These are phyloP conservation scores for Anolis sagrei DNA, from an alignment of 2,113 vertebrate genomes.

Conservation along the genomic window DNA sequence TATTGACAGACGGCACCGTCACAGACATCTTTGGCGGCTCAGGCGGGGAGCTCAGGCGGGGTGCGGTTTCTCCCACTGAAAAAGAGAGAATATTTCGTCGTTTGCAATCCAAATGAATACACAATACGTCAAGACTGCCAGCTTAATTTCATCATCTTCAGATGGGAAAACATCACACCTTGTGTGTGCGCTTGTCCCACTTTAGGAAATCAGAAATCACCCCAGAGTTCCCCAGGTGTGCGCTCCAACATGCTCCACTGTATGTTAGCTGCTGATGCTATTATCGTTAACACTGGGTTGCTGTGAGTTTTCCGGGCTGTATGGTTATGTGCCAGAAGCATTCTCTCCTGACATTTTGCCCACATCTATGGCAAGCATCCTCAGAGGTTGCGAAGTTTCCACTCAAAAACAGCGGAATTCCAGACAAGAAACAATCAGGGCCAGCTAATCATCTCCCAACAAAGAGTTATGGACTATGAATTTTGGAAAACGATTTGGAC, in stretches of 20 bases:
- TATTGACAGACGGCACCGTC: conserved; percentile 61
- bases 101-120: conserved; percentile 15
- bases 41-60: conserved; percentile 22
- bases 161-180: background rate
- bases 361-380: too few relatives aligned
- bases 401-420: too few relatives aligned
- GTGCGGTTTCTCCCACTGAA: conserved; percentile 63
- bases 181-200: background rate
- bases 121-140: background rate
- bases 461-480: too few relatives aligned
- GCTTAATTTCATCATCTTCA: background rate
- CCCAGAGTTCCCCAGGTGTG: background rate
- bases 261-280: background rate
- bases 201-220: background rate
- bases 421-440: too few relatives aligned
- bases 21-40: conserved; percentile 66
- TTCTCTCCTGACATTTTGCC: too few relatives aligned
- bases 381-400: too few relatives aligned
- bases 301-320: too few relatives aligned
- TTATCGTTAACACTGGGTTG: too few relatives aligned
- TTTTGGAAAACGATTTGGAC: too few relatives aligned
- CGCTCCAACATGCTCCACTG: background rate
- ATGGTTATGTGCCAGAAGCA: too few relatives aligned
- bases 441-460: too few relatives aligned
- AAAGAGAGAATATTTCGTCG: conserved; percentile 36